These are phyloP conservation scores for Lasioglossum vierecki DNA, from an alignment of 2,888 invertebrate genomes.

Conservation along the genomic window DNA sequence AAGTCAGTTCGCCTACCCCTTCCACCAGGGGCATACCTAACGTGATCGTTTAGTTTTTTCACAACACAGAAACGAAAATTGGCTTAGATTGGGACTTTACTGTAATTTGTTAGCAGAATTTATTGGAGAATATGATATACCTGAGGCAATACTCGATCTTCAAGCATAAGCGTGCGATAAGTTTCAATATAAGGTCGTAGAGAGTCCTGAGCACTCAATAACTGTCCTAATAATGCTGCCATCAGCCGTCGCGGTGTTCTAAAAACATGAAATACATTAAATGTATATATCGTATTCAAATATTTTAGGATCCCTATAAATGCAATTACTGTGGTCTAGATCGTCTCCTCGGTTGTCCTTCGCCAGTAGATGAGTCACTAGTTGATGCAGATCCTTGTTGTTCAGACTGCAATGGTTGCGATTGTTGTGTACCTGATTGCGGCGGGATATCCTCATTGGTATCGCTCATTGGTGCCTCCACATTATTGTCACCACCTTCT, in stretches of 20 bases:
- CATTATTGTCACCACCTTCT: constrained; percentile 56
- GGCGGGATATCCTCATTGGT: constrained; percentile 63
- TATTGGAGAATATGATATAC: constrained; percentile 38
- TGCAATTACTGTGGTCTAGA: constrained; percentile 51
- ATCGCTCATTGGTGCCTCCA: constrained; percentile 49
- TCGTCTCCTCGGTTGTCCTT: constrained; percentile 50
- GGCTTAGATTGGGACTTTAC: too few relatives aligned
- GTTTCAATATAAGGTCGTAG: constrained; percentile 88
- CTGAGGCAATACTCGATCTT: constrained; percentile 86
- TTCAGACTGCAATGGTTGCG: constrained; percentile 50
- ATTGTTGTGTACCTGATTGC: constrained; percentile 60
- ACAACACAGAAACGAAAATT: too few relatives aligned
- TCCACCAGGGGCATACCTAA: too few relatives aligned
- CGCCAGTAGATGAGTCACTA: constrained; percentile 13
- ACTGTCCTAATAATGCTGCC: constrained; percentile 86
- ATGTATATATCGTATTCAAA: neutral
- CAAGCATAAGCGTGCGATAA: constrained; percentile 87
- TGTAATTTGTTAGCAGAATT: neutral
- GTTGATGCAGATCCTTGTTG: constrained; percentile 55
- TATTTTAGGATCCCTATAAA: neutral
- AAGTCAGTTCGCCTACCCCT: too few relatives aligned
- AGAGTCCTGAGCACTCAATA: constrained; percentile 86
- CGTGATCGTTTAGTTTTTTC: too few relatives aligned
- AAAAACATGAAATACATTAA: constrained; percentile 29
- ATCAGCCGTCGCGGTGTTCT: constrained; percentile 84